Percentiles rank a stretch among this genome's conserved stretches.
These are phyloP conservation scores for Trididemnum miniatum DNA, from an alignment of 23 tunicate genomes.

Conservation along the genomic window DNA sequence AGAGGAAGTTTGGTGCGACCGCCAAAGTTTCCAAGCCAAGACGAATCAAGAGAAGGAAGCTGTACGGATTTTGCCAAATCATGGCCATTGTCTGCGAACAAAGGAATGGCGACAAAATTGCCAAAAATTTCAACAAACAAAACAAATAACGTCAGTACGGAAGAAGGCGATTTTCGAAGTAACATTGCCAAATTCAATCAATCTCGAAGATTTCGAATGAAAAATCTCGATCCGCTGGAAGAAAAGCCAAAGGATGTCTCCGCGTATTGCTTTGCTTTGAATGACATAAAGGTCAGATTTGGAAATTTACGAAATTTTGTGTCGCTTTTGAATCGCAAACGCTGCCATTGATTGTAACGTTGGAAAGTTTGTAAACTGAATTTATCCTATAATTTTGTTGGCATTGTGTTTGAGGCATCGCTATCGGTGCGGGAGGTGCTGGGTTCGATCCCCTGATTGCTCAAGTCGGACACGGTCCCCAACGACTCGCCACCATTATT, in stretches of 20 bases:
- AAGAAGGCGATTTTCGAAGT: background rate
- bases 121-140: background rate
- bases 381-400: background rate
- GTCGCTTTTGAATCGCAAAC: too few species aligned
- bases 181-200: background rate
- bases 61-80: conserved; percentile 20
- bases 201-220: background rate
- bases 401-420: background rate
- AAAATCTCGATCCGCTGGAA: background rate
- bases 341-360: too few species aligned
- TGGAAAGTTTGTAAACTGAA: too few species aligned
- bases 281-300: too few species aligned
- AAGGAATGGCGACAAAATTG: background rate
- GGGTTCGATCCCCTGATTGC: too few species aligned
- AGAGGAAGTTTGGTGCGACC: background rate
- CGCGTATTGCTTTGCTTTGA: too few species aligned
- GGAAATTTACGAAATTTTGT: too few species aligned
- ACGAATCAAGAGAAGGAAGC: background rate
- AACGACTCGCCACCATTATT: too few species aligned
- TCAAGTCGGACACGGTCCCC: too few species aligned
- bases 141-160: background rate
- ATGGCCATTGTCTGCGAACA: background rate
- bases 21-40: background rate
- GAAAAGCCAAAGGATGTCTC: background rate
- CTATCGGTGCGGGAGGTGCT: too few species aligned